Conservation (phyloP, 2,888 invertebrate genomes). For the Andrena marginata region DNA sequence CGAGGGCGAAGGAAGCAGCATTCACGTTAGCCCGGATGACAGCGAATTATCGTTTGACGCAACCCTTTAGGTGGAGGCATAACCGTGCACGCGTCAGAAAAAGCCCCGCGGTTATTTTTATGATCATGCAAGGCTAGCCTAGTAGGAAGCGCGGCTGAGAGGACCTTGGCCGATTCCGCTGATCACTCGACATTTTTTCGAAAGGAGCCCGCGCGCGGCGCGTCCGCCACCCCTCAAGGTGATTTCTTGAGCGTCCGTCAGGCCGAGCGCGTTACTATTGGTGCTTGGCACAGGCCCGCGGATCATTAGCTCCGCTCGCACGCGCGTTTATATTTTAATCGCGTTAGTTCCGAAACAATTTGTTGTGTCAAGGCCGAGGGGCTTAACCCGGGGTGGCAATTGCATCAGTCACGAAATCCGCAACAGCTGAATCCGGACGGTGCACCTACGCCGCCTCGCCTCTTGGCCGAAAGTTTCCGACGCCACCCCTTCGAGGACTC, state of each 20-base stretch:
- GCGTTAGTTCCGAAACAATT: conserved; percentile 84
- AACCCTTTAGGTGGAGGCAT: neutral
- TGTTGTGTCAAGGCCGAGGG: conserved; percentile 84
- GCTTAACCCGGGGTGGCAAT: conserved; percentile 79
- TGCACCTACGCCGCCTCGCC: conserved; percentile 45
- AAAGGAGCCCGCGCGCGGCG: neutral
- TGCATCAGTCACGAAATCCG: conserved; percentile 85
- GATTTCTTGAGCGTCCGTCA: conserved; percentile 59
- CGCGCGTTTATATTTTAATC: conserved; percentile 84
- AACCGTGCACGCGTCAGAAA: conserved; percentile 23
- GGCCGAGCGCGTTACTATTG: conserved; percentile 67
- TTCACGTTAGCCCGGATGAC: neutral
- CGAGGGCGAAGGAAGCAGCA: neutral
- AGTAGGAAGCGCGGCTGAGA: conserved; percentile 5
- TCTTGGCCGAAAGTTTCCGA: conserved; percentile 66
- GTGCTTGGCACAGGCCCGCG: conserved; percentile 83
- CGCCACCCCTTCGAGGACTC: neutral
- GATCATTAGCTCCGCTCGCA: conserved; percentile 78
- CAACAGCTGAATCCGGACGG: conserved; percentile 81
- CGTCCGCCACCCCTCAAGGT: conserved; percentile 34
- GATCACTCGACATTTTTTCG: conserved; percentile 26
- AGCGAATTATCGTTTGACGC: neutral
- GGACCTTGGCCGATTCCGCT: conserved; percentile 47
- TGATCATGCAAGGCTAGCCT: conserved; percentile 50
- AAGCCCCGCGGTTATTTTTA: conserved; percentile 51